Evolutionary conservation across 2,113 vertebrate species (phyloP), one percentile per base, ranked within the genome.

Genomic region (Osmerus mordax): DNA sequence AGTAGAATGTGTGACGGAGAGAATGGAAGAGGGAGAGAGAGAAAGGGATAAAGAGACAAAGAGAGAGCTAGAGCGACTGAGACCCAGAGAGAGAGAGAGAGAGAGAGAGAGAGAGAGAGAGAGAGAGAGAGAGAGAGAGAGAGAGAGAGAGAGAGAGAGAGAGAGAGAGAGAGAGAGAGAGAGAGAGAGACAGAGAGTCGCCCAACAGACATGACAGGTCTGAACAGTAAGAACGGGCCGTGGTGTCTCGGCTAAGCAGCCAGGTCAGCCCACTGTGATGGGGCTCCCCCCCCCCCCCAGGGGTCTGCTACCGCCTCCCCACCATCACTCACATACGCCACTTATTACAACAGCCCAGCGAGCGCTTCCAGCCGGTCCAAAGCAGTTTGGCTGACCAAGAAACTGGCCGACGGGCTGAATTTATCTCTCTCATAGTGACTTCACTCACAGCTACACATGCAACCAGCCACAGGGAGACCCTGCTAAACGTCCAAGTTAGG

Each of bases 391-490:
- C 36, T 2, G 53, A 6, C 0, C 62, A n/a, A 21, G 36, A 9
- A 65, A 47, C 18, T 47, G 16, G 12, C 63, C n/a, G 14, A 70
- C n/a, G 41, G 41, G 41, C 8, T 28, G 70, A 74, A 70, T 52
- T 79, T 80, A 55, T 29, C 55, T 47, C 69, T 60, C 61, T 81
- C 83, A 75, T 68, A 76, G 54, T 51, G 2, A 75, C 72, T 69
- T 66, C 29, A 74, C 77, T n/a, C n/a, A 56, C 16, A 54, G 67
- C 28, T n/a, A 4, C 15, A 23, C 72, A 58, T 70, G 58, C 47
- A 32, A 54, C 1, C 1, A 12, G 29, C 1, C 36, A 78, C 58
- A 18, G 60, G 29, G 54, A 11, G 8, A 69, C 51, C 25, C 55
- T 41, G 68, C 68, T 68, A 59, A 71, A 69, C 54, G 1, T 4